phyloP scores from a whole-genome alignment of 1,140 invertebrate genomes.

The Euwallacea fornicatus region DNA sequence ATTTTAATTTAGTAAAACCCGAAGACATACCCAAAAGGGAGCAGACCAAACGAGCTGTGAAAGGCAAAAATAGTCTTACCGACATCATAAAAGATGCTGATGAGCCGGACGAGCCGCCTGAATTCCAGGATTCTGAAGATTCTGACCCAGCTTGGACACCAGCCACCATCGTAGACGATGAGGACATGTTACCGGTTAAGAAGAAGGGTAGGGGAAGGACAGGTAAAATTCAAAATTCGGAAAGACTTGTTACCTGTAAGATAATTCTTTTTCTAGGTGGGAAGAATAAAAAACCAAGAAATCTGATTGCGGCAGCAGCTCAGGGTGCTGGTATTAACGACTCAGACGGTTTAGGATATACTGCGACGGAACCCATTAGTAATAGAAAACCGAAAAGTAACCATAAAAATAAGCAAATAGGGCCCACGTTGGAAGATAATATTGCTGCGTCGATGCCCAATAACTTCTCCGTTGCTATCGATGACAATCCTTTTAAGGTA shows the following conservation, averaged over 20 bases:
- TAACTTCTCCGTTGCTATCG: conserved; percentile 53
- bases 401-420: conserved; percentile 43
- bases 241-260: not conserved
- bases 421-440: conserved; percentile 54
- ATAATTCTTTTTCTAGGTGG: conserved; percentile 20
- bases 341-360: conserved; percentile 41
- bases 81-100: conserved; percentile 55
- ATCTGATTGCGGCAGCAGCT: conserved; percentile 56
- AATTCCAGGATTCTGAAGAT: conserved; percentile 64
- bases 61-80: conserved; percentile 60
- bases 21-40: conserved; percentile 60
- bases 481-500: conserved; percentile 61
- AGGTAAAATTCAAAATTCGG: conserved; percentile 13
- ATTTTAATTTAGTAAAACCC: conserved; percentile 20
- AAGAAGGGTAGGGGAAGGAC: conserved; percentile 37
- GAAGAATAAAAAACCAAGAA: conserved; percentile 42
- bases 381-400: conserved; percentile 41
- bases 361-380: conserved; percentile 31
- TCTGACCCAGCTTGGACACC: conserved; percentile 75
- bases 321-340: conserved; percentile 57
- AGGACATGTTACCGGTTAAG: conserved; percentile 39
- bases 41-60: conserved; percentile 65
- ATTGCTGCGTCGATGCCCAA: conserved; percentile 55
- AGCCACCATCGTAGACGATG: conserved; percentile 57
- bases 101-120: conserved; percentile 56